phyloP scores from a whole-genome alignment of 92 coral and sea anemone species.

The Epizoanthus stellaris region DNA sequence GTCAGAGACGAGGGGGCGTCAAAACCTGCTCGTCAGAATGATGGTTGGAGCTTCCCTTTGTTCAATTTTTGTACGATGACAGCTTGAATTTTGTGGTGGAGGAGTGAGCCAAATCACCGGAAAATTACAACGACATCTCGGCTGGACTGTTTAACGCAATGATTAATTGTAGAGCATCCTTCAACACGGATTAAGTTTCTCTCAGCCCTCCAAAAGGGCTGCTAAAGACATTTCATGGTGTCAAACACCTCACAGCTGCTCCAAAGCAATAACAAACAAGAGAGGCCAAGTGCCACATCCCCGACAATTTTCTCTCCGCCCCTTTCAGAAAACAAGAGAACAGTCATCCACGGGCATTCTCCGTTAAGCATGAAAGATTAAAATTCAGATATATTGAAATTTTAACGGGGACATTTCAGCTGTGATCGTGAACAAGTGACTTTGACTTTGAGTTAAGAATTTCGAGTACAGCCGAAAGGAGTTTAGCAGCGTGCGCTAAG shows the following conservation, averaged over 20 bases:
- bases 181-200: constrained; percentile 40
- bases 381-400: constrained; percentile 13
- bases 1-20: constrained; percentile 72
- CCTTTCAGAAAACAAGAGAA: constrained; percentile 33
- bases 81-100: constrained; percentile 56
- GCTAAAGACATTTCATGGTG: constrained; percentile 40
- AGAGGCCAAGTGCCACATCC: constrained; percentile 40
- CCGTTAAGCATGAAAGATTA: constrained; percentile 34
- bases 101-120: constrained; percentile 39
- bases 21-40: constrained; percentile 51
- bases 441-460: background rate
- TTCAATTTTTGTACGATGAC: constrained; percentile 55
- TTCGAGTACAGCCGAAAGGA: background rate
- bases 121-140: constrained; percentile 12
- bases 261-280: constrained; percentile 40
- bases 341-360: constrained; percentile 11
- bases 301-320: constrained; percentile 33
- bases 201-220: constrained; percentile 34
- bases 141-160: constrained; percentile 25
- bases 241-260: constrained; percentile 46
- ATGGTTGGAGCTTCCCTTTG: constrained; percentile 51
- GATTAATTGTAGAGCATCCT: constrained; percentile 15
- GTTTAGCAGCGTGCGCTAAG: constrained; percentile 29
- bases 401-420: constrained; percentile 9
- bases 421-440: constrained; percentile 29